A percentile compares a stretch with the other conserved stretches of the same genome.
Evolutionary conservation across 1,140 invertebrate genomes (phyloP).

Genomic region (Arctopsyche grandis): DNA sequence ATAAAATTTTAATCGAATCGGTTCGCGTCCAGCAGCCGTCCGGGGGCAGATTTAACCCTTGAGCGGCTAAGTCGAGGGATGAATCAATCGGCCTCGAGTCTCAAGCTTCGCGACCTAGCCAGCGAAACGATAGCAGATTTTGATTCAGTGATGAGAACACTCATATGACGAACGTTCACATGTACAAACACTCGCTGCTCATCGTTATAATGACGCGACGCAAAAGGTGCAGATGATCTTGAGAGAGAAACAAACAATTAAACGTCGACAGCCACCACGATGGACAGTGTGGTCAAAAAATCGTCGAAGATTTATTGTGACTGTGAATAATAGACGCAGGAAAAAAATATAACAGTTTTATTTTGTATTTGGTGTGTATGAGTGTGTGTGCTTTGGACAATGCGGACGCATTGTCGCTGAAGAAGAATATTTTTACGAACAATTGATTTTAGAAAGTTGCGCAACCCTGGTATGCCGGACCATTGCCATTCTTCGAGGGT

Average conservation of each 20-base stretch:
- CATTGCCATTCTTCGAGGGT: conserved; percentile 27
- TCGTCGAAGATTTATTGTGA: conserved; percentile 13
- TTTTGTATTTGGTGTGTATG: conserved; percentile 4
- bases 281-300: conserved; percentile 29
- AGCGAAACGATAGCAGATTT: background rate
- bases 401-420: conserved; percentile 3
- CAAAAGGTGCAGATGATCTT: conserved; percentile 53
- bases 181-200: conserved; percentile 40
- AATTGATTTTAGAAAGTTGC: conserved; percentile 53
- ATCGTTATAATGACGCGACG: conserved; percentile 50
- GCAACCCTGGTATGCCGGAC: conserved; percentile 40
- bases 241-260: conserved; percentile 13
- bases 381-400: conserved; percentile 19
- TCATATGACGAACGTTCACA: conserved; percentile 13
- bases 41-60: no score
- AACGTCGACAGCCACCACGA: conserved; percentile 22
- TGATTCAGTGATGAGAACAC: background rate
- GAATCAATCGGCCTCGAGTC: no score
- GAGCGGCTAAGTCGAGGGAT: no score
- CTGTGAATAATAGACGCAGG: background rate
- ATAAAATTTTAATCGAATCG: no score
- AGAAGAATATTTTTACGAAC: conserved; percentile 32
- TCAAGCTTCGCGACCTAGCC: no score
- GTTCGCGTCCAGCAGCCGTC: no score
- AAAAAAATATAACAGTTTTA: conserved; percentile 13